A percentile compares a stretch with the other conserved stretches of the same genome.
Evolutionary conservation across 2,113 vertebrate genomes (phyloP).

Genomic region (Dolichallabes microphthalmus): DNA sequence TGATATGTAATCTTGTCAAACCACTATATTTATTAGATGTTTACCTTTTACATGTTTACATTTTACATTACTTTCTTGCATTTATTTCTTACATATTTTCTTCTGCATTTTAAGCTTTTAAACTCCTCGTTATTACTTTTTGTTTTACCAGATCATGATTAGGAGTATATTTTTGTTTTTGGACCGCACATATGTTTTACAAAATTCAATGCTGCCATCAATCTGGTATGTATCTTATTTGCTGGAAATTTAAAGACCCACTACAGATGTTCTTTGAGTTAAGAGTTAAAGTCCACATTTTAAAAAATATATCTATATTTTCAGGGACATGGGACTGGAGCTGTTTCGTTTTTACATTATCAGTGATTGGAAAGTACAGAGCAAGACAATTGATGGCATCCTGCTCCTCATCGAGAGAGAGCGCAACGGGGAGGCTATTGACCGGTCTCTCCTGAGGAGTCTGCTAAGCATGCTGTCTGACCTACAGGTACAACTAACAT

Average conservation of each 20-base stretch:
- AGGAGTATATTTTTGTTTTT: slow-evolving; percentile 99
- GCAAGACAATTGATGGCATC: slow-evolving; percentile 97
- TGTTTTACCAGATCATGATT: slow-evolving; percentile 91
- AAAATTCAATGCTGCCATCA: slow-evolving; percentile 98
- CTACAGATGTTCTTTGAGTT: neutral
- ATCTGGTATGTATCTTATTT: slow-evolving; percentile 80
- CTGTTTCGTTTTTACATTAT: slow-evolving; percentile 98
- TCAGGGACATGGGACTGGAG: slow-evolving; percentile 98
- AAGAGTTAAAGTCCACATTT: slow-evolving; percentile 8
- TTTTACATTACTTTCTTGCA: neutral
- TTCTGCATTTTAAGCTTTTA: neutral
- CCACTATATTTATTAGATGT: neutral
- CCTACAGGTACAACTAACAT: slow-evolving; percentile 78
- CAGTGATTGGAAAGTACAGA: slow-evolving; percentile 96
- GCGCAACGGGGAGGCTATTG: slow-evolving; percentile 92
- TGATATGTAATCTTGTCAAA: no score
- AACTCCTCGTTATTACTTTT: slow-evolving; percentile 13
- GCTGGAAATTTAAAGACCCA: neutral
- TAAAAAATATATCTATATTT: slow-evolving; percentile 1
- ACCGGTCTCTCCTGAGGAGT: slow-evolving; percentile 92
- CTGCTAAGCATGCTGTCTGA: slow-evolving; percentile 98
- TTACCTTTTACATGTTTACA: neutral
- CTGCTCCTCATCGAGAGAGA: slow-evolving; percentile 93
- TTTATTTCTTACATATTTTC: neutral
- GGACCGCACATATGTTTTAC: slow-evolving; percentile 98